Conservation (phyloP, 2,797 vertebrate genomes). For the Aeoliscus strigatus region DNA sequence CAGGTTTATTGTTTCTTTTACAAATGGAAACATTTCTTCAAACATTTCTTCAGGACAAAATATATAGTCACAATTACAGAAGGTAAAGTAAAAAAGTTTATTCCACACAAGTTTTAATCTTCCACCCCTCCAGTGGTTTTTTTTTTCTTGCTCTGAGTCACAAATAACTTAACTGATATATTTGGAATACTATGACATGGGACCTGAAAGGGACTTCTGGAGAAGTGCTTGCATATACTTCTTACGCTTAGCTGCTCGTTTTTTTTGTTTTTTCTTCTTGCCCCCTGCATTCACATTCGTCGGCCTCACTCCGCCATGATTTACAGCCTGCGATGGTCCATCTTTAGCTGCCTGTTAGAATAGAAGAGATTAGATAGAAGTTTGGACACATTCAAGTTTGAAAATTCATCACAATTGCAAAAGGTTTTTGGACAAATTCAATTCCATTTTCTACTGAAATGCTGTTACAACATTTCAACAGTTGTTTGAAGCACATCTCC, state of each 20-base stretch:
- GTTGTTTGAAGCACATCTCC: too few species aligned
- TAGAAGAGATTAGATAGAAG: not conserved
- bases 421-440: not conserved
- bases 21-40: too few species aligned
- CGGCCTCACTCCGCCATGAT: not conserved
- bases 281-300: slow-evolving; percentile 16
- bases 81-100: not conserved
- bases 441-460: too few species aligned
- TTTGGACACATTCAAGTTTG: not conserved
- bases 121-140: not conserved
- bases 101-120: not conserved
- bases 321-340: not conserved
- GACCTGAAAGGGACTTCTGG: slow-evolving; percentile 37
- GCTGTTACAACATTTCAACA: too few species aligned
- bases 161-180: not conserved
- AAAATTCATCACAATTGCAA: not conserved
- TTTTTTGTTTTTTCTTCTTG: slow-evolving; percentile 21
- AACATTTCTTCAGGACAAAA: slow-evolving; percentile 17
- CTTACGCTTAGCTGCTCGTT: slow-evolving; percentile 31
- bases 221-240: slow-evolving; percentile 33
- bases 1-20: slow-evolving; percentile 38
- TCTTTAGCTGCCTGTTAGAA: slow-evolving; percentile 19
- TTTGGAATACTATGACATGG: not conserved
- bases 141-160: not conserved
- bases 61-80: not conserved